Base-by-base conservation (phyloP, 2,797 vertebrate species). In the Hirundo rustica region DNA sequence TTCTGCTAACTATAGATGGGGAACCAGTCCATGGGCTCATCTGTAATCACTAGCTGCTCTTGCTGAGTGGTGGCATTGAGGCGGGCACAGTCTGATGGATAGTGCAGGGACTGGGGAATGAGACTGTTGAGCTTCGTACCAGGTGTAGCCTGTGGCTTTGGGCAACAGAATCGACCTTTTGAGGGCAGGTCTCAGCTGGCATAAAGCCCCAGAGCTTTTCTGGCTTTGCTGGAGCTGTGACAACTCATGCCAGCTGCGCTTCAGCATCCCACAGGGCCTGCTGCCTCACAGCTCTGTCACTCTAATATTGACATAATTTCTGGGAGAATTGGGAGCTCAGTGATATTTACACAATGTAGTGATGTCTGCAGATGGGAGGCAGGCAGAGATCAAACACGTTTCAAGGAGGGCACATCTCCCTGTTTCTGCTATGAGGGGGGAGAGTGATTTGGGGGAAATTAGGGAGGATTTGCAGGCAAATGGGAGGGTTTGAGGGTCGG, bases 1-100 rank as follows among this genome's bases (percentile, higher is more conserved):
- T 96, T 95, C 93, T 94, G 67, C 85, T 93, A 74, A 73, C 65
- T 93, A 20, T 75, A 90, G 94, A 80, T 75, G 92, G 85, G 80
- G 60, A 94, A 32, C 40, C 54, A n/a, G 80, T 61, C 85, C 68
- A 9, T 10, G 67, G 74, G 62, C 85, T 93, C 85, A 85, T 88
- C 76, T 92, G 93, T 92, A 94, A 91, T 93, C 82, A 73, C 26
- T 45, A 16, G 34, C 73, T 77, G 64, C 89, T 76, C 8, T 77
- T 79, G 80, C 77, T 74, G 85, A 77, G 44, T 3, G 1, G 60
- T 73, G 79, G 87, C 19, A 32, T 58, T 3, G 55, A 81, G 85
- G 44, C 73, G 32, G 45, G 36, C 65, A 42, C 3, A 14, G 66
- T 85, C 72, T 88, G 55, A 68, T 89, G 87, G 44, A 30, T 44